phyloP scores from a whole-genome alignment of 2,888 invertebrate species.

The Diadegma fenestrale region DNA sequence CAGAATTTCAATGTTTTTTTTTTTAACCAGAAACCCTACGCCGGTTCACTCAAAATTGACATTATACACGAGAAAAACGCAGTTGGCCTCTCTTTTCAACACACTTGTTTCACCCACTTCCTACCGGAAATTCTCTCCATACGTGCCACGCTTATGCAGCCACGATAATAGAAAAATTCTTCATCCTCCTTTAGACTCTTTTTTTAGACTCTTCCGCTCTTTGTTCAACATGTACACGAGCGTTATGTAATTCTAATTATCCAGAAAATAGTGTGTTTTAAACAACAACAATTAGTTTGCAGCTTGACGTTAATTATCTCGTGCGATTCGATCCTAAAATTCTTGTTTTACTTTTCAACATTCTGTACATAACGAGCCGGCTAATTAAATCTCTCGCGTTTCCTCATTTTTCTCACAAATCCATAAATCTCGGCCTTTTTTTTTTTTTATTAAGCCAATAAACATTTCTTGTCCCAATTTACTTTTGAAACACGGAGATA shows the following conservation, averaged over 20 bases:
- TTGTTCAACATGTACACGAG: neutral
- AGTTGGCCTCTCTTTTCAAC: constrained; percentile 5
- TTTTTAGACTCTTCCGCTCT: constrained; percentile 1
- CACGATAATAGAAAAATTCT: neutral
- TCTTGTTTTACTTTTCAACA: constrained; percentile 4
- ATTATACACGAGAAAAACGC: neutral
- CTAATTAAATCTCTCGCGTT: neutral
- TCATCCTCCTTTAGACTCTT: neutral
- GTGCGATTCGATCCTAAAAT: neutral
- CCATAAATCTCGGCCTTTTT: neutral
- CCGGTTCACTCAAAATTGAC: constrained; percentile 9
- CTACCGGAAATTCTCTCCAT: constrained; percentile 40
- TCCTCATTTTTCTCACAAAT: constrained; percentile 6
- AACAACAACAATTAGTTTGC: neutral
- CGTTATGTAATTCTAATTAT: constrained; percentile 12
- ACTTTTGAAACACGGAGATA: neutral
- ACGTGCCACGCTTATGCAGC: neutral
- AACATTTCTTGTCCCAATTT: neutral
- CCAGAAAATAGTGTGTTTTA: neutral
- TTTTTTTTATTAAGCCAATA: neutral
- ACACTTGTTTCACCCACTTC: constrained; percentile 52
- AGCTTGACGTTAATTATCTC: neutral
- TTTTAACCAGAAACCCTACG: neutral
- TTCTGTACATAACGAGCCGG: neutral
- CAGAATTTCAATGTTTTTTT: constrained; percentile 5